Evolutionary conservation across 2,888 invertebrate species (phyloP).

Genomic region (Melanophora roralis): DNA sequence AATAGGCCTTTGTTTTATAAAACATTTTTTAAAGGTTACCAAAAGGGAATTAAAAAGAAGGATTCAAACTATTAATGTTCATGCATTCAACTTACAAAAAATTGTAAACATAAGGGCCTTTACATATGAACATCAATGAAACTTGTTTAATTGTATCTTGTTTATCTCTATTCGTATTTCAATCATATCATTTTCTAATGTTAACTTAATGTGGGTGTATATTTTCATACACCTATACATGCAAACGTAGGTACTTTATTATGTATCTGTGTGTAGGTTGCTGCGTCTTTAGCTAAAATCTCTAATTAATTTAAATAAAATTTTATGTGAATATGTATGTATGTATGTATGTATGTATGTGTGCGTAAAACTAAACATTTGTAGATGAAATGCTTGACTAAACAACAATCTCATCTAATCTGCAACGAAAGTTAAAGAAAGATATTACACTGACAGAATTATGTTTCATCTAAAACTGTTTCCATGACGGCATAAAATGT

Average conservation of each 20-base stretch:
- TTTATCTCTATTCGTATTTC: background rate
- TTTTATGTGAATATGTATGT: background rate
- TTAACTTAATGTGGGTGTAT: background rate
- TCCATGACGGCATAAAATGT: background rate
- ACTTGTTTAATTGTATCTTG: background rate
- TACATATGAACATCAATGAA: too few species aligned
- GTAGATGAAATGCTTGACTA: background rate
- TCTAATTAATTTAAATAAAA: conserved; percentile 4
- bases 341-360: background rate
- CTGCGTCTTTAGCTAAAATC: background rate
- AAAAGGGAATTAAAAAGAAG: too few species aligned
- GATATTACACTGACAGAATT: conserved; percentile 6
- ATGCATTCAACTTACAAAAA: too few species aligned
- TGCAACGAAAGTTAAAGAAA: conserved; percentile 15
- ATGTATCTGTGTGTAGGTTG: background rate
- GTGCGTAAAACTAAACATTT: background rate
- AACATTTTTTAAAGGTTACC: too few species aligned
- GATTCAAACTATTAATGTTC: too few species aligned
- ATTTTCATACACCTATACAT: too few species aligned
- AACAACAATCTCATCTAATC: background rate
- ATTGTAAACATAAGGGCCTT: too few species aligned
- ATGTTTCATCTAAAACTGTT: background rate
- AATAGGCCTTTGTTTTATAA: too few species aligned
- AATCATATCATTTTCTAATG: background rate
- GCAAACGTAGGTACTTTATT: too few species aligned